Conservation (phyloP, 2,797 vertebrate genomes). For the Sebastes hubbsi region DNA sequence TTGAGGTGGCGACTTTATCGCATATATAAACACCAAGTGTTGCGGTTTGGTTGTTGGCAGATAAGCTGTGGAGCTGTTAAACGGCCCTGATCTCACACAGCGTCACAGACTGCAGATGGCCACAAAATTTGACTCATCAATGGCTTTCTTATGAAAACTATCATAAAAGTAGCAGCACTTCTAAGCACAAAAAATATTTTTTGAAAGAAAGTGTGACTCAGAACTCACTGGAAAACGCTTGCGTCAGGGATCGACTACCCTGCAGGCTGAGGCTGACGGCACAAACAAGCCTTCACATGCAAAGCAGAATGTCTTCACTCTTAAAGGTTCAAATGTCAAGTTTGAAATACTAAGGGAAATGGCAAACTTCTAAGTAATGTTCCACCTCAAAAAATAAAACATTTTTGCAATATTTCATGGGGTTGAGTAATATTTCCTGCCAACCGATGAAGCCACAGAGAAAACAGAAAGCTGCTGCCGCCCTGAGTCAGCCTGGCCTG, state of each 20-base stretch:
- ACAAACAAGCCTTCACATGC: slow-evolving; percentile 26
- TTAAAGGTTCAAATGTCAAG: neutral
- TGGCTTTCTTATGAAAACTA: neutral
- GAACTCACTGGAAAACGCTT: neutral
- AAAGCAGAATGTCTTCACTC: slow-evolving; percentile 15
- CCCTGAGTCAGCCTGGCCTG: slow-evolving; percentile 8
- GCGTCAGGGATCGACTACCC: neutral
- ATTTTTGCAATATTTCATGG: neutral
- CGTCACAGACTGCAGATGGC: neutral
- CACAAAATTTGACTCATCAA: neutral
- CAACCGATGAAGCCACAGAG: neutral
- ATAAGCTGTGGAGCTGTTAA: neutral
- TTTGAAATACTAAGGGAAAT: neutral
- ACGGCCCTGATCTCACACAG: neutral
- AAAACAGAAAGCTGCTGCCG: neutral
- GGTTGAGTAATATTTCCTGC: slow-evolving; percentile 4
- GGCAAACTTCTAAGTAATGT: neutral
- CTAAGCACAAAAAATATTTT: neutral
- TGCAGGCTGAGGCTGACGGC: neutral
- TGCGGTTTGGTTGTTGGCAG: slow-evolving; percentile 1
- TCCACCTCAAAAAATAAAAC: no score
- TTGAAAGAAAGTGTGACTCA: neutral
- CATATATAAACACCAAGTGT: neutral
- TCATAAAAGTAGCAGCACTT: neutral
- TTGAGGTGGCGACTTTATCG: slow-evolving; percentile 8